Evolutionary conservation across 1,140 invertebrate species (phyloP).

Genomic region (Globodera ellingtonae): DNA sequence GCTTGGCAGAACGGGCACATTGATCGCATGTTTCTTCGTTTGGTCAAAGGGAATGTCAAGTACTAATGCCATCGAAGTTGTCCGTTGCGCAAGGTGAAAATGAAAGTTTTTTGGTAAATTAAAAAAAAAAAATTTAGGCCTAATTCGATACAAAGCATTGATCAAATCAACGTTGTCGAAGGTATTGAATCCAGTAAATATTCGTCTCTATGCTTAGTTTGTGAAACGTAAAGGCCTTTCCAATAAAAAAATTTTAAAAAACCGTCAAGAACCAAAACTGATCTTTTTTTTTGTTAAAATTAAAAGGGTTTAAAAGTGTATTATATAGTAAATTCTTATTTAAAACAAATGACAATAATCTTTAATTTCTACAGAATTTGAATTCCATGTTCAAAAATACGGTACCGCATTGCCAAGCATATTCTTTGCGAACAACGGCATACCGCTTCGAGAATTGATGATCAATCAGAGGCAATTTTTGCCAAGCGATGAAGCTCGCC

Average conservation of each 20-base stretch:
- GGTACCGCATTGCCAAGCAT: conserved; percentile 39
- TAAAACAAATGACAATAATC: background rate
- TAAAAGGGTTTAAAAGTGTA: background rate
- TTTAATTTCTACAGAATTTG: conserved; percentile 35
- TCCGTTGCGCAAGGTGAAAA: conserved; percentile 38
- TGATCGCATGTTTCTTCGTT: conserved; percentile 53
- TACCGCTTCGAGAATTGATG: conserved; percentile 34
- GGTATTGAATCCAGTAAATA: background rate
- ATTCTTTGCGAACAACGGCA: conserved; percentile 15
- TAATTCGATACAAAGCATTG: conserved; percentile 50
- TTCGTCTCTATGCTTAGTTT: too few species aligned
- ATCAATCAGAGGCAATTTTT: conserved; percentile 47
- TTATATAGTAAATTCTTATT: background rate
- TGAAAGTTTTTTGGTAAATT: background rate
- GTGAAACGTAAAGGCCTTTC: too few species aligned
- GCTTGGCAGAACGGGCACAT: conserved; percentile 46
- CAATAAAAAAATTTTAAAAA: too few species aligned
- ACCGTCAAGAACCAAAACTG: too few species aligned
- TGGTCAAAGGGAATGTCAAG: conserved; percentile 41
- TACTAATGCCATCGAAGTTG: conserved; percentile 41
- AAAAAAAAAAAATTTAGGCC: conserved; percentile 29
- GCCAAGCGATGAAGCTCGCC: conserved; percentile 52
- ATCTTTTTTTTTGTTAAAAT: too few species aligned
- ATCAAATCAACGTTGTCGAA: conserved; percentile 47
- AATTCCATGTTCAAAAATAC: conserved; percentile 27